These are phyloP conservation scores for Chloropsis hardwickii DNA, from an alignment of 2,113 vertebrate genomes.

Conservation along the genomic window DNA sequence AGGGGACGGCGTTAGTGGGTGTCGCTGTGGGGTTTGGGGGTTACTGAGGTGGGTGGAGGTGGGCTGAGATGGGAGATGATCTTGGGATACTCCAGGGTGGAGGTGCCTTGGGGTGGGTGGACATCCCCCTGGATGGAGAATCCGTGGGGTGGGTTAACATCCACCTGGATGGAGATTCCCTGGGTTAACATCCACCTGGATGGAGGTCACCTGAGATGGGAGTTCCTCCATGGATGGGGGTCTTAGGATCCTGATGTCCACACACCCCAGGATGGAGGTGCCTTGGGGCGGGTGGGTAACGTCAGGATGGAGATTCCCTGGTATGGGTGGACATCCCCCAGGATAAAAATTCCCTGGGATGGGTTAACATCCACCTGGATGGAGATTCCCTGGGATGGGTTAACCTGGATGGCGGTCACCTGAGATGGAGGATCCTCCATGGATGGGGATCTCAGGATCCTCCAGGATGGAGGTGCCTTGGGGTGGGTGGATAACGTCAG, in stretches of 20 bases:
- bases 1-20: fast-evolving
- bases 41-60: fast-evolving
- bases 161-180: too few relatives aligned
- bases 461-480: not conserved
- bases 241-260: too few relatives aligned
- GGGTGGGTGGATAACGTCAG: fast-evolving
- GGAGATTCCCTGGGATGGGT: not conserved
- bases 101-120: not conserved
- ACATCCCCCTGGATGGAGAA: not conserved
- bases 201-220: too few relatives aligned
- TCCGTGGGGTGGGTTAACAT: fast-evolving
- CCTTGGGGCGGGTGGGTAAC: fast-evolving
- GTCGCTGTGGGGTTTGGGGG: fast-evolving
- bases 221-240: too few relatives aligned
- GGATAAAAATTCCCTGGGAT: not conserved
- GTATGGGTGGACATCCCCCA: too few relatives aligned
- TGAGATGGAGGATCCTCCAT: too few relatives aligned
- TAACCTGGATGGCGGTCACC: too few relatives aligned
- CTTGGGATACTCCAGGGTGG: fast-evolving
- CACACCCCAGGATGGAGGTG: not conserved
- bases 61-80: not conserved
- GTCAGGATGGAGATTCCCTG: not conserved
- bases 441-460: too few relatives aligned
- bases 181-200: too few relatives aligned
- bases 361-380: fast-evolving